phyloP scores from a whole-genome alignment of 2,797 vertebrate species.

The Molothrus ater region DNA sequence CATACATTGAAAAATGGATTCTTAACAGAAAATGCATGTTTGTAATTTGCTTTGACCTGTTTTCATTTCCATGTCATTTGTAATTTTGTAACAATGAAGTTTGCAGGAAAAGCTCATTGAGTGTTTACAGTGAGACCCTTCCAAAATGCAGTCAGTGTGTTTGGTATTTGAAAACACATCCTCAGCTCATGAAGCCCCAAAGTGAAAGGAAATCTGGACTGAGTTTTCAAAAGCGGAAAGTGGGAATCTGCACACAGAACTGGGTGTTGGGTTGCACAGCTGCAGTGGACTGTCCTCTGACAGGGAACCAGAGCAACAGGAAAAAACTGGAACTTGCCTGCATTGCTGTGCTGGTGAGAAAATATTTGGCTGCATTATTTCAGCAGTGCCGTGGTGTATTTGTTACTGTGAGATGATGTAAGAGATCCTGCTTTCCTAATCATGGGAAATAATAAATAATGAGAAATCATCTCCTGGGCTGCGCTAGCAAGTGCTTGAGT shows the following conservation, averaged over 20 bases:
- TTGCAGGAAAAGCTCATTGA: background rate
- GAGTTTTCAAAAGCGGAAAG: slow-evolving; percentile 38
- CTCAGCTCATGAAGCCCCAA: background rate
- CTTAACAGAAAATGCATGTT: slow-evolving; percentile 55
- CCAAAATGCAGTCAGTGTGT: slow-evolving; percentile 30
- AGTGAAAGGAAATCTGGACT: slow-evolving; percentile 50
- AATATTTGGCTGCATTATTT: background rate
- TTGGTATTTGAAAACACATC: slow-evolving; percentile 36
- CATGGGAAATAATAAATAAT: background rate
- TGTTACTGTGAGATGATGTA: background rate
- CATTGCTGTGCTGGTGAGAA: background rate
- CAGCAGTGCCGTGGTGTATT: rapidly evolving
- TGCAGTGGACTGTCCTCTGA: background rate
- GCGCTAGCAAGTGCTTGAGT: background rate
- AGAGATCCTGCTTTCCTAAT: background rate
- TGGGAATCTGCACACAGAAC: background rate
- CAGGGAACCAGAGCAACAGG: background rate
- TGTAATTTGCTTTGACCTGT: slow-evolving; percentile 36
- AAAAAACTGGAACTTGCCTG: background rate
- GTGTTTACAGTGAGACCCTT: slow-evolving; percentile 28
- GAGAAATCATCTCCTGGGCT: background rate
- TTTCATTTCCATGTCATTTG: slow-evolving; percentile 41
- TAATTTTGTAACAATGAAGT: slow-evolving; percentile 26
- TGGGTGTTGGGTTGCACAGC: slow-evolving; percentile 22
- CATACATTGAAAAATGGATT: slow-evolving; percentile 2